Evolutionary conservation across 1,140 invertebrate species (phyloP).

Genomic region (Megalopta genalis): DNA sequence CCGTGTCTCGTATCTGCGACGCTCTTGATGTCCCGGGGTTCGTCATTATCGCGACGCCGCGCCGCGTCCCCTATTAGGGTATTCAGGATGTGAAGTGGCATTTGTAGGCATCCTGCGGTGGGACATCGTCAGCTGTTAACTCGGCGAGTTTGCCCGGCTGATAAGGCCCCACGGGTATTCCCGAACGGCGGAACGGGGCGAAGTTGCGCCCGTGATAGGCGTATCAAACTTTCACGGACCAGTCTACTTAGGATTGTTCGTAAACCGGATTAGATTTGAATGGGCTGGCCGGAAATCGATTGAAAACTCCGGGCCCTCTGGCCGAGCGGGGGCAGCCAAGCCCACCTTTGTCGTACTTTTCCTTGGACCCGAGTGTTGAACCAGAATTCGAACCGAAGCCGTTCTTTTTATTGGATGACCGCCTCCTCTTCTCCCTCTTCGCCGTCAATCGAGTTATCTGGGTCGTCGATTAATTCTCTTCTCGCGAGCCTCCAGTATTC

Average conservation of each 20-base stretch:
- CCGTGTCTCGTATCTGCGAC: neutral
- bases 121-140: conserved; percentile 59
- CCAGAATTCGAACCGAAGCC: neutral
- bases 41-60: conserved; percentile 46
- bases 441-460: neutral
- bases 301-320: neutral
- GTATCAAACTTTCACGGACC: conserved; percentile 41
- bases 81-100: conserved; percentile 51
- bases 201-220: conserved; percentile 39
- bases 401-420: neutral
- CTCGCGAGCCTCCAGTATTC: neutral
- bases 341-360: neutral
- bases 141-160: conserved; percentile 59
- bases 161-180: conserved; percentile 45
- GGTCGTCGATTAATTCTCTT: neutral
- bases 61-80: conserved; percentile 18
- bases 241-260: conserved; percentile 33
- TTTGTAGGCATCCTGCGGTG: conserved; percentile 56
- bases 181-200: conserved; percentile 38
- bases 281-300: conserved; percentile 5
- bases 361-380: neutral
- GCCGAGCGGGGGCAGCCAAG: too few species aligned
- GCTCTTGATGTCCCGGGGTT: conserved; percentile 16
- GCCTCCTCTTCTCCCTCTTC: too few species aligned
- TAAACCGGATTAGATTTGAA: conserved; percentile 31